These are phyloP conservation scores for Chouioia cunea DNA, from an alignment of 2,888 invertebrate species.

Conservation along the genomic window DNA sequence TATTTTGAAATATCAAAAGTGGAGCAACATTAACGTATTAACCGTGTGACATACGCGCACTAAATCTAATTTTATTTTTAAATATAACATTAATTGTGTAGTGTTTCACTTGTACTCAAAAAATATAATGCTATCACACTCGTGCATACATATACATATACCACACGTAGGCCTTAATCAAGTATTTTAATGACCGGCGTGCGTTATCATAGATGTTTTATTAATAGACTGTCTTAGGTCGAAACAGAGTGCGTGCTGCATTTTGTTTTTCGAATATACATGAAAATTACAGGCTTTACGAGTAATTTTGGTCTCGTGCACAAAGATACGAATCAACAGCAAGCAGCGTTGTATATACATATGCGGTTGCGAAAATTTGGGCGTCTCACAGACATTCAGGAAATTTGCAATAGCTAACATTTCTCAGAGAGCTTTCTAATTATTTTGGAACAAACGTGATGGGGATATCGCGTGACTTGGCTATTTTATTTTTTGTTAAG, in stretches of 20 bases:
- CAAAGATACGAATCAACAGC: neutral
- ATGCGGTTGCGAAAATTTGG: slow-evolving; percentile 20
- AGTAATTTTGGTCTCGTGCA: slow-evolving; percentile 6
- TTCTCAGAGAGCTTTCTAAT: slow-evolving; percentile 29
- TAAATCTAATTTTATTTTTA: too few species aligned
- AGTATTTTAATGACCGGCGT: neutral
- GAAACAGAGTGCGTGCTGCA: too few species aligned
- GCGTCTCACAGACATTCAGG: neutral
- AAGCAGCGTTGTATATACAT: slow-evolving; percentile 3
- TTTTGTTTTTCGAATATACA: slow-evolving; percentile 9
- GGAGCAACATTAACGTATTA: too few species aligned
- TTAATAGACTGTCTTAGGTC: neutral
- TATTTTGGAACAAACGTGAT: slow-evolving; percentile 22
- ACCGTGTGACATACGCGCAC: too few species aligned
- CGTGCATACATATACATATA: too few species aligned
- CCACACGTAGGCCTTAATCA: neutral
- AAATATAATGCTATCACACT: too few species aligned
- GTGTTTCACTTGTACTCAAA: too few species aligned
- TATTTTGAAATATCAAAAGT: too few species aligned
- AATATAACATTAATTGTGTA: too few species aligned
- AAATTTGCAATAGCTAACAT: slow-evolving; percentile 9
- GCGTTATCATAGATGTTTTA: neutral
- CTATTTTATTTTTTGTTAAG: slow-evolving; percentile 1
- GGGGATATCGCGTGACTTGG: slow-evolving; percentile 33
- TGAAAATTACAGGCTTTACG: slow-evolving; percentile 27